A percentile compares a stretch with the other conserved stretches of the same genome.
Conservation (phyloP, 2,113 vertebrate genomes). For the Oplegnathus fasciatus region DNA sequence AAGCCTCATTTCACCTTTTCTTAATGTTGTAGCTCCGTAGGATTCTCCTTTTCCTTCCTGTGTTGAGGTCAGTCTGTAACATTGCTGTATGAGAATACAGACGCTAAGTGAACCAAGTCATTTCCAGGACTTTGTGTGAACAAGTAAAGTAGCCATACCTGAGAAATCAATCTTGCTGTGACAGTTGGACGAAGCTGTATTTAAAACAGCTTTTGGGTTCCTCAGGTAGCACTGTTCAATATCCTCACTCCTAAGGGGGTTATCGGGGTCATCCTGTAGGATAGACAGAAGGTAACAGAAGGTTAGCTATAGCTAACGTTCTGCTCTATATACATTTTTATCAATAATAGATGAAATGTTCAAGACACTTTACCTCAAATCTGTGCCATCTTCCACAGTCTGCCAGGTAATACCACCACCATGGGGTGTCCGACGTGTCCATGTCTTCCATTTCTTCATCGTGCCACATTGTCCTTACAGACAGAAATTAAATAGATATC, state of each 20-base stretch:
- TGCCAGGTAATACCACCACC: conserved; percentile 90
- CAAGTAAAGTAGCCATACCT: conserved; percentile 21
- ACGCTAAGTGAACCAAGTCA: neutral
- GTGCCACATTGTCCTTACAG: neutral
- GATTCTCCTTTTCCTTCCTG: conserved; percentile 40
- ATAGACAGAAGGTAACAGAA: neutral
- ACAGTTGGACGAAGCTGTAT: rapidly evolving
- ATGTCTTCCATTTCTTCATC: conserved; percentile 79
- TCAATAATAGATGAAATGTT: neutral
- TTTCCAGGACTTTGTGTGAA: neutral
- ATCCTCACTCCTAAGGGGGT: conserved; percentile 21
- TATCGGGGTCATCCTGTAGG: conserved; percentile 51
- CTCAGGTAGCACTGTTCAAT: conserved; percentile 38
- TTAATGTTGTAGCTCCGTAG: rapidly evolving
- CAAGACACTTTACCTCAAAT: conserved; percentile 86
- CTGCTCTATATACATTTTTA: neutral
- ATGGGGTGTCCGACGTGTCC: conserved; percentile 89
- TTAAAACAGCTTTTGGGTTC: neutral
- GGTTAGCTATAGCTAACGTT: rapidly evolving
- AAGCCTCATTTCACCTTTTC: conserved; percentile 40
- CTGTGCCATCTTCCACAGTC: conserved; percentile 92
- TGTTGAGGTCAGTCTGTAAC: conserved; percentile 47
- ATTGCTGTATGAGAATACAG: neutral
- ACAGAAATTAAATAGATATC: neutral
- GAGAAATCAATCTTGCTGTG: conserved; percentile 49